A percentile compares a stretch with the other conserved stretches of the same genome.
Evolutionary conservation across 2,888 invertebrate genomes (phyloP).

Genomic region (Lypha dubia): DNA sequence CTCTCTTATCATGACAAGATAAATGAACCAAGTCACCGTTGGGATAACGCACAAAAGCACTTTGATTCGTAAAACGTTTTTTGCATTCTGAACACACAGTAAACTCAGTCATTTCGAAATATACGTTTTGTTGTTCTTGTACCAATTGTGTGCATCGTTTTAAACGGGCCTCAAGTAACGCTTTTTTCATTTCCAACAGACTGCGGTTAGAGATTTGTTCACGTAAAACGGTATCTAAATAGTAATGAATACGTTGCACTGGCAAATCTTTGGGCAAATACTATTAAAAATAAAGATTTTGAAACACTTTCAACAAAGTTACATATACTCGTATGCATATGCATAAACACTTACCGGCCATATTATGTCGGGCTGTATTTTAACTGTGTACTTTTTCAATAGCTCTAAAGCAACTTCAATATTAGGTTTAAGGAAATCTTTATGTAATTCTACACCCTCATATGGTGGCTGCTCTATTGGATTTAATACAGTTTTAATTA

Average conservation of each 20-base stretch:
- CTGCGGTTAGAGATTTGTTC: conserved; percentile 89
- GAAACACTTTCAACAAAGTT: background rate
- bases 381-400: conserved; percentile 92
- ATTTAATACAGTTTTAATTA: conserved; percentile 84
- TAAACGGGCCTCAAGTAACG: conserved; percentile 93
- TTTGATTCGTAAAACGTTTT: conserved; percentile 96
- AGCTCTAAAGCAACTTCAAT: conserved; percentile 91
- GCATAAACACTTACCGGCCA: conserved; percentile 78
- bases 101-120: conserved; percentile 92
- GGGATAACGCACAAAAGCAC: conserved; percentile 96
- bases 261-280: conserved; percentile 92
- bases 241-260: conserved; percentile 89
- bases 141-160: conserved; percentile 91
- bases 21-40: conserved; percentile 96
- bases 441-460: conserved; percentile 84
- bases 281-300: conserved; percentile 79
- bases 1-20: conserved; percentile 88
- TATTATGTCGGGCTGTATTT: conserved; percentile 92
- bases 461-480: conserved; percentile 83
- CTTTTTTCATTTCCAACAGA: conserved; percentile 90
- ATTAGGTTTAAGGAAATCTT: conserved; percentile 88
- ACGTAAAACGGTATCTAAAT: conserved; percentile 91
- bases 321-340: background rate
- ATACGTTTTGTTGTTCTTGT: conserved; percentile 91
- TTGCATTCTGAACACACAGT: conserved; percentile 96